Evolutionary conservation across 2,113 vertebrate species (phyloP).

Genomic region (Callospermophilus lateralis): DNA sequence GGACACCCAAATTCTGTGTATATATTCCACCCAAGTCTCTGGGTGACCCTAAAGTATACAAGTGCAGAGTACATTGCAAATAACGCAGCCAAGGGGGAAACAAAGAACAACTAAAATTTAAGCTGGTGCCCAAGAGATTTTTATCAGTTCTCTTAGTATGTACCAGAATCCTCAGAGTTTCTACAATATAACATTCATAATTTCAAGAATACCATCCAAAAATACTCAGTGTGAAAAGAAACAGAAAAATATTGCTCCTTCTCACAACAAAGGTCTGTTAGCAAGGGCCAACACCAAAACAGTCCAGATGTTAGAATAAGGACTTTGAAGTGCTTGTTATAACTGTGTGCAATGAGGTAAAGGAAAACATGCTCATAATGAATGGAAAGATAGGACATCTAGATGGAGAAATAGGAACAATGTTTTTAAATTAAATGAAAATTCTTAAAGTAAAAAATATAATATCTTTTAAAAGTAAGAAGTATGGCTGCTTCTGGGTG

Average conservation of each 20-base stretch:
- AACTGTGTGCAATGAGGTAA: neutral
- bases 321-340: neutral
- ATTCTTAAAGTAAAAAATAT: slow-evolving; percentile 2
- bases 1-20: neutral
- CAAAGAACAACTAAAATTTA: neutral
- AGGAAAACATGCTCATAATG: neutral
- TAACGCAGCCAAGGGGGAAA: neutral
- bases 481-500: neutral
- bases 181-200: neutral
- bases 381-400: neutral
- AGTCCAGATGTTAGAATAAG: neutral
- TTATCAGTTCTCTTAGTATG: neutral
- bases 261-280: neutral
- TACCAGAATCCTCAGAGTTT: neutral
- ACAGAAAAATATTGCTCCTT: neutral
- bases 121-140: neutral
- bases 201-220: neutral
- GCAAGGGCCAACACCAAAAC: neutral
- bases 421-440: neutral
- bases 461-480: neutral
- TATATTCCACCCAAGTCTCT: neutral
- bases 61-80: neutral
- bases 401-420: slow-evolving; percentile 34
- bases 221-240: neutral
- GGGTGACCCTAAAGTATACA: neutral